These are phyloP conservation scores for Parauchenoglanis punctatus DNA, from an alignment of 2,797 vertebrate species.

Conservation along the genomic window DNA sequence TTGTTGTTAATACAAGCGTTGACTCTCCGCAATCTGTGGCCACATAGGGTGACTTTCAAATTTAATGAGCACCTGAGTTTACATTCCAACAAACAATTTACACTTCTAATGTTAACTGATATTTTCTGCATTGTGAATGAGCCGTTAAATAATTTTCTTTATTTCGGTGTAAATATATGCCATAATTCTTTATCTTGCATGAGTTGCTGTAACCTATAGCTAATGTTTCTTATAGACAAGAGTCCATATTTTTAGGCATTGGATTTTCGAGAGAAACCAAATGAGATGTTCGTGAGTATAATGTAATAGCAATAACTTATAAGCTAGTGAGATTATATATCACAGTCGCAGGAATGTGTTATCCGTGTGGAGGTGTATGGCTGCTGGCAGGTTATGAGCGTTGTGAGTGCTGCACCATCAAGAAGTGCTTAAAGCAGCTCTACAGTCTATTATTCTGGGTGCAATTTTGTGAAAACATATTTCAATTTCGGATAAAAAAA, in stretches of 20 bases:
- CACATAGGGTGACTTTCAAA: too few species aligned
- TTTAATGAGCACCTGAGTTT: too few species aligned
- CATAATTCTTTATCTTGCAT: neutral
- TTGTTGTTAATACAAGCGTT: too few species aligned
- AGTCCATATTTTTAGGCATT: neutral
- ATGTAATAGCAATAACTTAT: neutral
- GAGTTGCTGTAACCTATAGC: too few species aligned
- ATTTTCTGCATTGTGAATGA: neutral
- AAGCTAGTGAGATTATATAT: neutral
- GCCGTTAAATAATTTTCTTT: neutral
- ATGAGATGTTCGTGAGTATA: neutral
- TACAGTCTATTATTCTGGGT: conserved; percentile 7
- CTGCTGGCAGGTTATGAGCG: neutral
- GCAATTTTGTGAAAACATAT: conserved; percentile 16
- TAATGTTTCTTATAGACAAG: too few species aligned
- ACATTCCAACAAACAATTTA: too few species aligned
- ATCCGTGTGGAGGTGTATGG: neutral
- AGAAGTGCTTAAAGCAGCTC: neutral
- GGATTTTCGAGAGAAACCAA: neutral
- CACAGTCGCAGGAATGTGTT: neutral
- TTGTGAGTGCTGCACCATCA: neutral
- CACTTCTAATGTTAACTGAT: too few species aligned
- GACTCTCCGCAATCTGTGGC: too few species aligned
- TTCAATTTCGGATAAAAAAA: conserved; percentile 5
- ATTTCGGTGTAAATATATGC: neutral